Base-by-base conservation (phyloP, 2,888 invertebrate genomes). In the Cryptocephalus primarius region DNA sequence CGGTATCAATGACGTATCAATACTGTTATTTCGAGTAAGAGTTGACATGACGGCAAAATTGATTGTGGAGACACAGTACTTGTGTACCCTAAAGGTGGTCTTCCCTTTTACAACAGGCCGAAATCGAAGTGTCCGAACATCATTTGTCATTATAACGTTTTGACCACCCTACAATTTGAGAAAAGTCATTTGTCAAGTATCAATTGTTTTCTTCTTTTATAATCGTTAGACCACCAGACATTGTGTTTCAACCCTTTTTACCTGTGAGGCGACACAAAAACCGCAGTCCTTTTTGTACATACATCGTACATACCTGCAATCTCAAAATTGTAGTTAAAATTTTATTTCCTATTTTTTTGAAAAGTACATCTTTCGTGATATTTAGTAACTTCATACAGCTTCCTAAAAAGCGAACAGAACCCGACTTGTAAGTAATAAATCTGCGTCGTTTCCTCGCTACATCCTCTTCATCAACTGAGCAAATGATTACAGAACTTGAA, bases 151-250 rank as follows among this genome's bases (percentile, higher is more conserved):
- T 62, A 56, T 57, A 56, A 56, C 57, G 58, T 56, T 58, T 54
- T 63, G 66, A 62, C 66, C 67, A 68, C 66, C 66, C 66, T 61
- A 65, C 64, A 65, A 65, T 60, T 61, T 62, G 62, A 62, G 64
- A 67, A 66, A 43, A 66, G 65, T 65, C 68, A 69, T 69, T 69
- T 69, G 68, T 69, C 67, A 69, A 67, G 66, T 51, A 59, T 50
- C 64, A 60, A 67, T 68, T 67, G 66, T 68, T 64, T 66, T 54
- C 60, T 54, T 60, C 54, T 49, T 50, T 53, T 52, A 52, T 56
- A 56, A 58, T 58, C 62, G 55, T 54, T 55, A 12, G 36, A 36
- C 36, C 36, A 36, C 36, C 36, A 36, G 36, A 36, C 36, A 36
- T 36, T 36, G 36, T 36, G 12, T 36, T 36, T 36, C 36, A 36